Base-by-base conservation (phyloP, 2,797 vertebrate genomes). In the Centropyge bicolor region DNA sequence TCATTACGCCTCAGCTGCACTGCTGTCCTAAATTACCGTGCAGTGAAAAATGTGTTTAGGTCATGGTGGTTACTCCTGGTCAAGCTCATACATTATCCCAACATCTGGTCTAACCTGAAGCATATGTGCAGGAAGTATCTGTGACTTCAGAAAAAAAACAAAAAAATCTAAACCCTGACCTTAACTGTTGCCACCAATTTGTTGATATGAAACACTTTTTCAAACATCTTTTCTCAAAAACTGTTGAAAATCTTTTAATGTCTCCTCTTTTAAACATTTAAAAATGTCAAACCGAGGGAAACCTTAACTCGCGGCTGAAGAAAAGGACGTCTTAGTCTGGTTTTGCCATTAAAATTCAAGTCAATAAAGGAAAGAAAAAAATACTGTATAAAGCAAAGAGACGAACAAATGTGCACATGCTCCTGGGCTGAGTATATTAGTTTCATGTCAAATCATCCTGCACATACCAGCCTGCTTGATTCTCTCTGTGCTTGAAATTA, bases 401-500 rank as follows among this genome's bases (percentile, higher is more conserved):
- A 78, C 27, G 10, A 54, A 20, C 57, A 57, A 57, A 35, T 49
- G 55, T 38, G 52, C 31, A 67, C 36, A 74, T 41, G 74, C 68
- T 75, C 59, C 27, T 24, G 43, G 73, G 62, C 54, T 63, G 63
- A 80, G 55, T 81, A 11, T 78, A 61, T 72, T 85, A 77, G 67
- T 66, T 78, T 70, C 69, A 66, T 49, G 74, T 73, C 64, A 59
- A 76, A 85, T 80, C 22, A 74, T 43, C 19, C 55, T 38, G 59
- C 40, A 57, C 51, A 66, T 64, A 69, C 24, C 48, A 45, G 38
- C 65, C 70, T 48, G 66, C 14, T 67, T 73, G 70, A 75, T 74
- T 88, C 59, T 85, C 57, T 73, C 62, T 36, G 80, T 80, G 70
- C 85, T 73, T 74, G 56, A 82, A 82, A 85, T 88, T 77, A 72